A percentile compares a stretch with the other conserved stretches of the same genome.
phyloP scores from a whole-genome alignment of 2,113 vertebrate genomes.

The Ochotona curzoniae region DNA sequence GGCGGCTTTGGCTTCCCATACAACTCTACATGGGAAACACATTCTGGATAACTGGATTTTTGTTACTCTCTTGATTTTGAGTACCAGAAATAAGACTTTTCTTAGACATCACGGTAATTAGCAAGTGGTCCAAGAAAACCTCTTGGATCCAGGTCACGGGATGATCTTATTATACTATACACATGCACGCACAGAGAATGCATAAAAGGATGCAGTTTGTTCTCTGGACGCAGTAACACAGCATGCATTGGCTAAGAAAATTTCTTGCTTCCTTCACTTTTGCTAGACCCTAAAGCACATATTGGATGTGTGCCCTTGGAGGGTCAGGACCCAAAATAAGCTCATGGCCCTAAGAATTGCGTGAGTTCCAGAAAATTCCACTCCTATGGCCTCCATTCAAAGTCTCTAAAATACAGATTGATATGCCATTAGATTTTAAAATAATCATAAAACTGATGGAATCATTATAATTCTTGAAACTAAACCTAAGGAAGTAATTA shows the following conservation, averaged over 20 bases:
- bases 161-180: neutral
- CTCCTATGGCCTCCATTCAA: neutral
- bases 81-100: neutral
- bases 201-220: neutral
- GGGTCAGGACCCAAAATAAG: accelerated
- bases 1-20: neutral
- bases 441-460: neutral
- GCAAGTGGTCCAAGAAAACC: neutral
- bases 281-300: neutral
- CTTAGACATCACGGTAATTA: neutral
- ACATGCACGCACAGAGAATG: neutral
- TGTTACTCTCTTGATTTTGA: neutral
- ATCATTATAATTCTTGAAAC: neutral
- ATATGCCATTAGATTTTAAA: neutral
- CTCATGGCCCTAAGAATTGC: accelerated
- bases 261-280: neutral
- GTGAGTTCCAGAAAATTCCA: neutral
- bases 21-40: neutral
- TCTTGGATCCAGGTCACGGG: neutral
- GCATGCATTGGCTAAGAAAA: accelerated
- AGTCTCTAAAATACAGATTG: neutral
- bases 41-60: neutral
- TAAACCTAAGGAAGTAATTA: constrained; percentile 22
- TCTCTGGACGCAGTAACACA: neutral
- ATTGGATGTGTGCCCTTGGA: accelerated